Percentiles rank a stretch among this genome's conserved stretches.
Evolutionary conservation across 2,888 invertebrate genomes (phyloP).

Genomic region (Mythimna ferrago): DNA sequence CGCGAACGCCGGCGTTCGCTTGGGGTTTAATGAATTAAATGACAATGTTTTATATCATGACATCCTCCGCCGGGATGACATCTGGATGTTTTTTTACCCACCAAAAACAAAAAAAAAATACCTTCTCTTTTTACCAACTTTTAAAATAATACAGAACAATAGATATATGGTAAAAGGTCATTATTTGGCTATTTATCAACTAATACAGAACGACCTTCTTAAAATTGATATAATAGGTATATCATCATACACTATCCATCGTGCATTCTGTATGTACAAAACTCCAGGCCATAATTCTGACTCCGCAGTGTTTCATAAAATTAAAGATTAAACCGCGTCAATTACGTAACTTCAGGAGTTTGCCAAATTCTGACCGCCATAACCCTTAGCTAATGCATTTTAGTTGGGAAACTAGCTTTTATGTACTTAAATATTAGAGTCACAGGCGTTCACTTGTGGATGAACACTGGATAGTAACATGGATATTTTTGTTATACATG

Average conservation of each 20-base stretch:
- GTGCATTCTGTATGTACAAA: background rate
- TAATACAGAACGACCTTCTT: no score
- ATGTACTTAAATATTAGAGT: conserved; percentile 16
- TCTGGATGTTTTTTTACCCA: no score
- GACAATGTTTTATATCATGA: no score
- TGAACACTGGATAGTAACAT: background rate
- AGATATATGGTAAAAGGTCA: no score
- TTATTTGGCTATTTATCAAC: no score
- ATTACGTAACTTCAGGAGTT: conserved; percentile 26
- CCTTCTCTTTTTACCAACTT: background rate
- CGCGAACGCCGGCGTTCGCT: no score
- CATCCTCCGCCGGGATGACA: no score
- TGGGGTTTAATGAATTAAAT: no score
- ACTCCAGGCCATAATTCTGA: background rate
- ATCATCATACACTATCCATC: background rate
- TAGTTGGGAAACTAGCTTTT: conserved; percentile 33
- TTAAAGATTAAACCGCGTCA: conserved; percentile 28
- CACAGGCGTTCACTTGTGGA: background rate
- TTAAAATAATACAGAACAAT: no score
- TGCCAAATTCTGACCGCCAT: conserved; percentile 35
- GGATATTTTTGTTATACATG: background rate
- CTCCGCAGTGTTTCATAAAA: conserved; percentile 17
- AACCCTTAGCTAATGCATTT: conserved; percentile 43
- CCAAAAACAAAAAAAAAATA: no score
- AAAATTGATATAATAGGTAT: no score